Conservation (phyloP, 1,140 invertebrate genomes). For the Achroia grisella region DNA sequence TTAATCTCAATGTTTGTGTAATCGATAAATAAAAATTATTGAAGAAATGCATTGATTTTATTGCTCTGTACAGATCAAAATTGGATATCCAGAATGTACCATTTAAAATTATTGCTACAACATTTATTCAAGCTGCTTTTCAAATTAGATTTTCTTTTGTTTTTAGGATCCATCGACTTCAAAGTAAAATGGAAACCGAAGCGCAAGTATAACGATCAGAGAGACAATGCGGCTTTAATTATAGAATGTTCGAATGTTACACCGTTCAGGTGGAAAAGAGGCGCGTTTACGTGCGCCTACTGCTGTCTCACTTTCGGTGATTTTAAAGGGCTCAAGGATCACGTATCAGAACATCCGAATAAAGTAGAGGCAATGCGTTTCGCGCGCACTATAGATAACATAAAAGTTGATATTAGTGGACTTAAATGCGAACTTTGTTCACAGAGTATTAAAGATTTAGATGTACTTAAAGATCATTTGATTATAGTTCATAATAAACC, state of each 20-base stretch:
- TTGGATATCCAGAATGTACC: background rate
- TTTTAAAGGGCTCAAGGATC: constrained; percentile 33
- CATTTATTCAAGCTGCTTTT: constrained; percentile 4
- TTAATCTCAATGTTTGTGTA: too few species aligned
- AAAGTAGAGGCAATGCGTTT: constrained; percentile 35
- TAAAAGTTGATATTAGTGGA: constrained; percentile 50
- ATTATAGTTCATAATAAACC: constrained; percentile 33
- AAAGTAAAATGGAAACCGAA: constrained; percentile 51
- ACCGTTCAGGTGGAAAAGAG: constrained; percentile 55
- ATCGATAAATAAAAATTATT: too few species aligned
- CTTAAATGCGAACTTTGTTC: constrained; percentile 45
- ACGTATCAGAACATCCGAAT: constrained; percentile 35
- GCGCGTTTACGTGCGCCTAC: constrained; percentile 45
- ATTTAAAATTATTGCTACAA: background rate
- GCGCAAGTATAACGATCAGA: constrained; percentile 56
- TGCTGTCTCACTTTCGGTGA: constrained; percentile 45
- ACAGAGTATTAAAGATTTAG: constrained; percentile 24
- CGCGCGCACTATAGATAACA: constrained; percentile 29
- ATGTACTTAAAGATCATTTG: constrained; percentile 45
- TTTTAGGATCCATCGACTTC: constrained; percentile 42
- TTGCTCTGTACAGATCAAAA: too few species aligned
- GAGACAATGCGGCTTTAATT: constrained; percentile 56
- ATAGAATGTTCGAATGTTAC: constrained; percentile 52
- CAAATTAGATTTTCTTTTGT: constrained; percentile 48
- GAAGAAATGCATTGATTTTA: too few species aligned